Evolutionary conservation across 2,888 invertebrate genomes (phyloP).

Genomic region (Taenaris catops): DNA sequence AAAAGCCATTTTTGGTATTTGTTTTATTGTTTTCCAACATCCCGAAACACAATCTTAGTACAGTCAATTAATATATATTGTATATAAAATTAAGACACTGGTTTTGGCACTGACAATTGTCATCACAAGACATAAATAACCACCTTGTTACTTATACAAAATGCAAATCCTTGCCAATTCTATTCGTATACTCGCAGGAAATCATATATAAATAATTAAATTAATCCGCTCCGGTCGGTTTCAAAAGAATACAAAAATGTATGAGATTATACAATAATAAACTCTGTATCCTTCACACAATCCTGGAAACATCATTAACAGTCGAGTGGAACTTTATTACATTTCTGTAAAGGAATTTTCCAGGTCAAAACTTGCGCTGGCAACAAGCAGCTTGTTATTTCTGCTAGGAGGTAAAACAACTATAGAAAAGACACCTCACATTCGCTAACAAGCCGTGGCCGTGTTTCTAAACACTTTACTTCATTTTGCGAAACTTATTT

Average conservation of each 20-base stretch:
- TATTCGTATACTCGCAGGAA: too few species aligned
- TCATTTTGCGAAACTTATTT: constrained; percentile 6
- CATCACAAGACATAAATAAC: too few species aligned
- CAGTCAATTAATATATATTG: too few species aligned
- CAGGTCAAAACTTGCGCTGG: constrained; percentile 19
- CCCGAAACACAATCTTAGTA: too few species aligned
- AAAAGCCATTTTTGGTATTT: too few species aligned
- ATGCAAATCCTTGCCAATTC: too few species aligned
- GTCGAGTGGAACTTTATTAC: constrained; percentile 15
- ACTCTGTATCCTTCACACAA: constrained; percentile 1
- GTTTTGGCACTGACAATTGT: too few species aligned
- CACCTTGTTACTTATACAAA: too few species aligned
- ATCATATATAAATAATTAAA: too few species aligned
- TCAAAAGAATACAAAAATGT: background rate
- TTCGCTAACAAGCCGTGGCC: constrained; percentile 27
- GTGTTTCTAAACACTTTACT: constrained; percentile 24
- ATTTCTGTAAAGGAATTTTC: constrained; percentile 19
- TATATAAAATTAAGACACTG: too few species aligned
- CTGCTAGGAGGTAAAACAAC: constrained; percentile 19
- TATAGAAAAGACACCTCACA: constrained; percentile 23
- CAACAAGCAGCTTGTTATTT: constrained; percentile 29
- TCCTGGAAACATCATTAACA: constrained; percentile 12
- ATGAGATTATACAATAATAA: constrained; percentile 1
- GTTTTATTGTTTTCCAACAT: too few species aligned
- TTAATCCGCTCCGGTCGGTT: constrained; percentile 1